Evolutionary conservation across 2,113 vertebrate genomes (phyloP).

Genomic region (Nasalis larvatus): DNA sequence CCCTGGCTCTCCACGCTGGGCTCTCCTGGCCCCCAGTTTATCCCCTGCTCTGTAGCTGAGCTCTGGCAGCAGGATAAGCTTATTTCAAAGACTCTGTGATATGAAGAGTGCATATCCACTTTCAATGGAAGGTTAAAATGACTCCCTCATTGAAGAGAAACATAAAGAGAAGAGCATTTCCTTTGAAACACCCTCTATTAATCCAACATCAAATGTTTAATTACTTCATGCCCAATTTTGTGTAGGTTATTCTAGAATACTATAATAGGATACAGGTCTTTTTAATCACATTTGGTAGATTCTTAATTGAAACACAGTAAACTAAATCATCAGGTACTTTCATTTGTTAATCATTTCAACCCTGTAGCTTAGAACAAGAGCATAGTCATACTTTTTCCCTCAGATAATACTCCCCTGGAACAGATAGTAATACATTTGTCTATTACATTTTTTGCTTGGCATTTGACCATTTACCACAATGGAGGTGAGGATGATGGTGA

Average conservation of each 20-base stretch:
- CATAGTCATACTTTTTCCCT: neutral
- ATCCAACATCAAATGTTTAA: neutral
- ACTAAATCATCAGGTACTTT: neutral
- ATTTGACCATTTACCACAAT: conserved; percentile 5
- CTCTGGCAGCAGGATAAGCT: neutral
- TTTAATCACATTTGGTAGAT: neutral
- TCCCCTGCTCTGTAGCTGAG: neutral
- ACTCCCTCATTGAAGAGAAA: neutral
- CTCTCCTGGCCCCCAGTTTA: neutral
- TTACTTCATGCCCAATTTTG: neutral
- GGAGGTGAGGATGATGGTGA: neutral
- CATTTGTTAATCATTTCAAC: neutral
- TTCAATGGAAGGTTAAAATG: conserved; percentile 1
- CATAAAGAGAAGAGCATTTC: neutral
- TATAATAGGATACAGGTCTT: neutral
- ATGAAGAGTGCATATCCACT: neutral
- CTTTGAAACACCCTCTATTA: neutral
- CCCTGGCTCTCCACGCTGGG: neutral
- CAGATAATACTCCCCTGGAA: neutral
- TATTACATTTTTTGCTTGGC: neutral
- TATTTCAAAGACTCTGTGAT: neutral
- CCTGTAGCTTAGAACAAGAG: neutral
- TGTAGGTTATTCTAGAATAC: neutral
- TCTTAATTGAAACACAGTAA: conserved; percentile 44
- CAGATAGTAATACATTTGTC: neutral